Evolutionary conservation across 2,113 vertebrate species (phyloP).

Genomic region (Ivindomyrus marchei): DNA sequence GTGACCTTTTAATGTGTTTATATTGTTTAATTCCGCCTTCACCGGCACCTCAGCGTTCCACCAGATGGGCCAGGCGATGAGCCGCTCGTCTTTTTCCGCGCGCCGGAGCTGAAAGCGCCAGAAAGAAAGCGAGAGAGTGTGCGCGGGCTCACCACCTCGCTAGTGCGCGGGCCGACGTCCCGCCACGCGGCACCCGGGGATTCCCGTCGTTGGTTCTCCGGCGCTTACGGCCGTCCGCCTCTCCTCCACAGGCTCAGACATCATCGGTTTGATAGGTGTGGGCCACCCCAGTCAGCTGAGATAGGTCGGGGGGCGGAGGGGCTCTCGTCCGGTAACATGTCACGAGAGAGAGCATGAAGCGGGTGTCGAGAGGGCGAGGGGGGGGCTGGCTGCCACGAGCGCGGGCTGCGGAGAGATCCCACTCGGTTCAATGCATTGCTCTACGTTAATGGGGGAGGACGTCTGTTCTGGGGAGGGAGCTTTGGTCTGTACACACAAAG

Average conservation of each 20-base stretch:
- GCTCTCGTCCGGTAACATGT: background rate
- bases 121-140: background rate
- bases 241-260: background rate
- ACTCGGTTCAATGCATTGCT: background rate
- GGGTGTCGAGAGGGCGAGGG: background rate
- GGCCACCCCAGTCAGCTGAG: background rate
- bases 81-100: no score
- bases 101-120: background rate
- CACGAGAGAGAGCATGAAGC: background rate
- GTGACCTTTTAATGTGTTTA: conserved; percentile 11
- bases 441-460: background rate
- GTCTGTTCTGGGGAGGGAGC: background rate
- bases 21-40: background rate
- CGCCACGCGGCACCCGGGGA: no score
- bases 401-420: background rate
- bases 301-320: background rate
- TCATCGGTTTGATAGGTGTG: background rate
- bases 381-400: background rate
- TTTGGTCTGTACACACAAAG: background rate
- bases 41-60: background rate
- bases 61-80: background rate
- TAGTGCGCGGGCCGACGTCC: background rate
- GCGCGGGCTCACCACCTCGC: background rate
- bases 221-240: background rate
- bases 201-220: no score